Evolutionary conservation across 1,140 invertebrate species (phyloP).

Genomic region (Trachymyrmex septentrionalis): DNA sequence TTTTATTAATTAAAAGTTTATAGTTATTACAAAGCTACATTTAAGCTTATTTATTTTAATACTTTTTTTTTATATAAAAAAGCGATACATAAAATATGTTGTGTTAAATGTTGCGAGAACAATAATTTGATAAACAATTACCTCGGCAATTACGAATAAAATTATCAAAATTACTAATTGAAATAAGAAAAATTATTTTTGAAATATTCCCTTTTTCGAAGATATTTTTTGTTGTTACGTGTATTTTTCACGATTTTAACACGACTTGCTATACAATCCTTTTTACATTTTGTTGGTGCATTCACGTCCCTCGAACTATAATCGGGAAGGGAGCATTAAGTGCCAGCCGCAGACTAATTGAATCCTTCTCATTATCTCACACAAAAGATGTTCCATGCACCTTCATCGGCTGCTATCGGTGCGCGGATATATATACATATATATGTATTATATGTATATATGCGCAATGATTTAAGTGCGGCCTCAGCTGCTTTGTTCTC

Average conservation of each 20-base stretch:
- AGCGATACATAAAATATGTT: background rate
- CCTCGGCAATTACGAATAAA: too few relatives aligned
- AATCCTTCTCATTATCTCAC: slow-evolving; percentile 70
- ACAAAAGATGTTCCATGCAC: slow-evolving; percentile 62
- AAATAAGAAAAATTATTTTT: background rate
- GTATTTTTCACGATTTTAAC: slow-evolving; percentile 5
- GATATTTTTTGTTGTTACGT: background rate
- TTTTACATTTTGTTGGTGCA: background rate
- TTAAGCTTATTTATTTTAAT: background rate
- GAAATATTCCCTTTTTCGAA: background rate
- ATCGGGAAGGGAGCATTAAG: slow-evolving; percentile 55
- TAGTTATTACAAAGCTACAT: background rate
- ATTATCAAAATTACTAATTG: background rate
- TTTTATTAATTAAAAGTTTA: slow-evolving; percentile 46
- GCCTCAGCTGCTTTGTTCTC: background rate
- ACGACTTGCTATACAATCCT: background rate
- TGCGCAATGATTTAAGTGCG: slow-evolving; percentile 39
- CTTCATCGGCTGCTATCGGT: slow-evolving; percentile 24
- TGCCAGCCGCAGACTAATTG: slow-evolving; percentile 70
- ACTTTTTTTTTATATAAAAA: background rate
- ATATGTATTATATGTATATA: background rate
- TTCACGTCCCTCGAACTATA: slow-evolving; percentile 24
- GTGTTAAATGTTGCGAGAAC: background rate
- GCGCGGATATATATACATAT: slow-evolving; percentile 8
- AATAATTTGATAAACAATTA: background rate